phyloP scores from a whole-genome alignment of 2,888 invertebrate genomes.

The Uropetala carovei region DNA sequence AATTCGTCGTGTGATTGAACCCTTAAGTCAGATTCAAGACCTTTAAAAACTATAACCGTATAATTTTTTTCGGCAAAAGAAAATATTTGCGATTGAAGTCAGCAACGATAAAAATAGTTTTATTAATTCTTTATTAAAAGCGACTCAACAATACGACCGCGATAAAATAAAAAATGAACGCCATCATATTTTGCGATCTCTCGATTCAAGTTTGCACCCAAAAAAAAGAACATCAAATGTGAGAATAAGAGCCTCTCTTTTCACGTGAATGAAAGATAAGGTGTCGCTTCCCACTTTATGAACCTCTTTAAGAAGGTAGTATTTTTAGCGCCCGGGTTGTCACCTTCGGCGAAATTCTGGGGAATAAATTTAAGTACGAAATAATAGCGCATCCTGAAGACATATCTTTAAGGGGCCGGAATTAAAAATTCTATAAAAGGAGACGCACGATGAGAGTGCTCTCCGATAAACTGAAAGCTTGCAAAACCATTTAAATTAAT shows the following conservation, averaged over 20 bases:
- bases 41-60: no score
- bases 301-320: not conserved
- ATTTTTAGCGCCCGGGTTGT: not conserved
- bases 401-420: not conserved
- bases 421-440: not conserved
- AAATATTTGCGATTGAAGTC: no score
- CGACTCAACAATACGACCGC: no score
- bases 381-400: not conserved
- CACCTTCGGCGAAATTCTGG: not conserved
- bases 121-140: no score
- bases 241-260: not conserved
- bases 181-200: not conserved
- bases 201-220: not conserved
- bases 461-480: constrained; percentile 1
- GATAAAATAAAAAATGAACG: no score
- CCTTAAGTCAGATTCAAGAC: no score
- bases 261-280: not conserved
- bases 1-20: no score
- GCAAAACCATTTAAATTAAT: not conserved
- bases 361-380: not conserved
- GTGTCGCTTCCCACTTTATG: constrained; percentile 5
- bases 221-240: not conserved
- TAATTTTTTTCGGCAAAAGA: no score
- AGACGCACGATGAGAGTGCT: not conserved
- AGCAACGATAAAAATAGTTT: no score